phyloP scores from a whole-genome alignment of 2,888 invertebrate species.

The Andricus curvator region DNA sequence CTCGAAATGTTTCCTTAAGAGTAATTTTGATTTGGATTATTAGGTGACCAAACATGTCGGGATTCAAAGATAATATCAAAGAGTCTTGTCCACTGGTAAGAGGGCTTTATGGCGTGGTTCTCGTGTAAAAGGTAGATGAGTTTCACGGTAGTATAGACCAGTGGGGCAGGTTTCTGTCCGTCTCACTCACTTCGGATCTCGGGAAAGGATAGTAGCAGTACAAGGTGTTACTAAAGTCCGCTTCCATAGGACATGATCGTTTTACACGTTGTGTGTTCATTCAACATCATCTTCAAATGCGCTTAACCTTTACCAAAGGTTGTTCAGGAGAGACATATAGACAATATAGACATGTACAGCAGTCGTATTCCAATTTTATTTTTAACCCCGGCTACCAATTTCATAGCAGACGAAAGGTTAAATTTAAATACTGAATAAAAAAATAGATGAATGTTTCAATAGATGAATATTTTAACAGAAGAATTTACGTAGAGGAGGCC shows the following conservation, averaged over 20 bases:
- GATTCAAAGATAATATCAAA: slow-evolving; percentile 14
- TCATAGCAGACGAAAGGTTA: not conserved
- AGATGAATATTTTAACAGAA: not conserved
- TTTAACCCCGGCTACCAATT: not conserved
- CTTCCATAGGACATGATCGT: slow-evolving; percentile 16
- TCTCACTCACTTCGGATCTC: slow-evolving; percentile 18
- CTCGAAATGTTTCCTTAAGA: not conserved
- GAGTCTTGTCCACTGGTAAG: not conserved
- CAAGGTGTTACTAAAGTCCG: slow-evolving; percentile 6
- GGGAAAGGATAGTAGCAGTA: slow-evolving; percentile 21
- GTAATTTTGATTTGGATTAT: slow-evolving; percentile 21
- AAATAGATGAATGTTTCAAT: not conserved
- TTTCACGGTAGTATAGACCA: slow-evolving; percentile 13
- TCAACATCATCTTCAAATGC: slow-evolving; percentile 10
- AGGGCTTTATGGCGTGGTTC: not conserved
- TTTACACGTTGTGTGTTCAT: slow-evolving; percentile 17
- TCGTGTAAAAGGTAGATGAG: slow-evolving; percentile 17
- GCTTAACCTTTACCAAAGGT: slow-evolving; percentile 1
- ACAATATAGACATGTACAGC: not conserved
- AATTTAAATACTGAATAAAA: not conserved
- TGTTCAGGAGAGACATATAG: not conserved
- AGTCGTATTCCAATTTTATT: not conserved
- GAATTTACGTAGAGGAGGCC: too few species aligned
- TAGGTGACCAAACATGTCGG: not conserved
- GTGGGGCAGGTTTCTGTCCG: slow-evolving; percentile 32